phyloP scores from a whole-genome alignment of 2,113 vertebrate species.

The Callospermophilus lateralis region DNA sequence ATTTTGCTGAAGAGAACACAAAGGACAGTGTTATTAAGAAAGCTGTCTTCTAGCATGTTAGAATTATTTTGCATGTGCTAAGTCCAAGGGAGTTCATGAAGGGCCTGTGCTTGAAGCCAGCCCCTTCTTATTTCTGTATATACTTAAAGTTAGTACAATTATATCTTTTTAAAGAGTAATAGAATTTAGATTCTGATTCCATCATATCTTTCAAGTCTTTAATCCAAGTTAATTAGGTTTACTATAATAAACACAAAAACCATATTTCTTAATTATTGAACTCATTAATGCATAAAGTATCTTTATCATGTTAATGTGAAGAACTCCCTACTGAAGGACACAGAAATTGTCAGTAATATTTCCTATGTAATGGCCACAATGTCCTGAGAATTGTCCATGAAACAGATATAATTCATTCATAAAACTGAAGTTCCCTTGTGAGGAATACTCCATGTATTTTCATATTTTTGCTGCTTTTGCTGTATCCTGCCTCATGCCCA shows the following conservation, averaged over 20 bases:
- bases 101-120: neutral
- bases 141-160: neutral
- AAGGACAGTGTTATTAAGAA: neutral
- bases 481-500: fast-evolving
- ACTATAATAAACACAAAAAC: neutral
- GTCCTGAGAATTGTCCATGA: neutral
- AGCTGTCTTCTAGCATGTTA: neutral
- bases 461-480: neutral
- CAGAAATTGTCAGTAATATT: neutral
- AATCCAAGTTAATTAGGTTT: conserved; percentile 10
- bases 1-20: conserved; percentile 1
- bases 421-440: neutral
- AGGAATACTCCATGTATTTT: neutral
- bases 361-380: neutral
- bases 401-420: neutral
- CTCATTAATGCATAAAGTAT: neutral
- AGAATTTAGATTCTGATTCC: conserved; percentile 35
- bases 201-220: neutral
- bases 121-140: neutral
- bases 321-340: neutral
- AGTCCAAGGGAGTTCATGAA: neutral
- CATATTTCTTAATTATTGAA: neutral
- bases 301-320: conserved; percentile 16
- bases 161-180: neutral
- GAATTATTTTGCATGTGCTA: neutral